Percentiles rank a stretch among this genome's conserved stretches.
These are phyloP conservation scores for Periophthalmodon schlosseri DNA, from an alignment of 2,113 vertebrate genomes.

Conservation along the genomic window DNA sequence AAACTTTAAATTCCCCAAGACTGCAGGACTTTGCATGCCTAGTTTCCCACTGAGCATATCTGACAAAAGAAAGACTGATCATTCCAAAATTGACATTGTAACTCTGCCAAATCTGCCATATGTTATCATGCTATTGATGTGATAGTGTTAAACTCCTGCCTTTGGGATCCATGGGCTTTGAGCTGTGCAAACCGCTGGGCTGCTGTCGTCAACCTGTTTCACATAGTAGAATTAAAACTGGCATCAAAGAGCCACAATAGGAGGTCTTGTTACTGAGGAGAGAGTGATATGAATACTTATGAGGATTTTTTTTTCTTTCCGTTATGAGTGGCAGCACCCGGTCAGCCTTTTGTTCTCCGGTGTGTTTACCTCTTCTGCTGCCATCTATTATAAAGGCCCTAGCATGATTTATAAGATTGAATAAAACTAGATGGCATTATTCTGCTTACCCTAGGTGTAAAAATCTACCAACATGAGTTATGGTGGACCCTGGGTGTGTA, in stretches of 20 bases:
- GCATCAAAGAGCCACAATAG: constrained; percentile 40
- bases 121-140: constrained; percentile 20
- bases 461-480: constrained; percentile 49
- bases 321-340: constrained; percentile 20
- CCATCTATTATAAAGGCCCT: constrained; percentile 41
- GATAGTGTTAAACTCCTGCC: constrained; percentile 22
- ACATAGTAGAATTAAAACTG: constrained; percentile 42
- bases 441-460: constrained; percentile 33
- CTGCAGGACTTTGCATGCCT: constrained; percentile 18
- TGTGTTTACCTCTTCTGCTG: constrained; percentile 27
- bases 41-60: constrained; percentile 17
- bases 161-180: constrained; percentile 15
- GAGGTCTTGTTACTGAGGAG: constrained; percentile 31
- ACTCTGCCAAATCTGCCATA: constrained; percentile 35
- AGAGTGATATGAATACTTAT: constrained; percentile 59
- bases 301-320: constrained; percentile 15
- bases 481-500: constrained; percentile 8
- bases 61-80: constrained; percentile 13
- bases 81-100: constrained; percentile 17
- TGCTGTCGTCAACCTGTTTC: constrained; percentile 31
- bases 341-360: constrained; percentile 55
- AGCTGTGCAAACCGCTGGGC: constrained; percentile 9
- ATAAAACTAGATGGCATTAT: constrained; percentile 53
- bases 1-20: constrained; percentile 8
- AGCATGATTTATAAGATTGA: constrained; percentile 51